Percentiles rank a stretch among this genome's conserved stretches.
phyloP scores from a whole-genome alignment of 2,888 invertebrate species.

The Amiota communis region DNA sequence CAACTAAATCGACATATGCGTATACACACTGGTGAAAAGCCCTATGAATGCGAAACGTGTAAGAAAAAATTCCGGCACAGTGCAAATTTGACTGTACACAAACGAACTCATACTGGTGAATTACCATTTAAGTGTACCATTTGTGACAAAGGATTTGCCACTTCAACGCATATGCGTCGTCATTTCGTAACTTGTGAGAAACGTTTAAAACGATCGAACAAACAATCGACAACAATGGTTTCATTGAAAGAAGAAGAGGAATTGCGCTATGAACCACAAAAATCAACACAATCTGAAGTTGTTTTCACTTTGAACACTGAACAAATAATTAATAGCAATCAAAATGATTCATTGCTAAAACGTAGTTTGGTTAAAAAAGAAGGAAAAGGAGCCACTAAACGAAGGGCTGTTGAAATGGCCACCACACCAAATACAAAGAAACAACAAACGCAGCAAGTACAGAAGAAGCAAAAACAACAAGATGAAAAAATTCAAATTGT shows the following conservation, averaged over 20 bases:
- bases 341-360: conserved; percentile 16
- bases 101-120: conserved; percentile 76
- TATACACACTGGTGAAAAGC: conserved; percentile 97
- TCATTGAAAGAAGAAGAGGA: conserved; percentile 13
- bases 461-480: not conserved
- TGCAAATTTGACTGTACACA: conserved; percentile 84
- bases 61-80: conserved; percentile 84
- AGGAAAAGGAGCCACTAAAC: not conserved
- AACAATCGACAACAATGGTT: not conserved
- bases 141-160: conserved; percentile 81
- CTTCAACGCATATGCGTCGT: conserved; percentile 46
- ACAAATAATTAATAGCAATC: not conserved
- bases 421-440: not conserved
- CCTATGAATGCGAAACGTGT: conserved; percentile 87
- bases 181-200: not conserved
- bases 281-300: conserved; percentile 1
- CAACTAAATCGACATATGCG: conserved; percentile 79
- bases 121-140: conserved; percentile 82
- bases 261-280: not conserved
- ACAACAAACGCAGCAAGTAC: not conserved
- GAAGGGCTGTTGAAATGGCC: not conserved
- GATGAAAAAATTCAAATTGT: not conserved
- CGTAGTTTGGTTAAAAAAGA: not conserved
- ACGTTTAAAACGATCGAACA: not conserved
- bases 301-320: conserved; percentile 16